phyloP scores from a whole-genome alignment of 2,888 invertebrate genomes.

The Camponotus fellah region DNA sequence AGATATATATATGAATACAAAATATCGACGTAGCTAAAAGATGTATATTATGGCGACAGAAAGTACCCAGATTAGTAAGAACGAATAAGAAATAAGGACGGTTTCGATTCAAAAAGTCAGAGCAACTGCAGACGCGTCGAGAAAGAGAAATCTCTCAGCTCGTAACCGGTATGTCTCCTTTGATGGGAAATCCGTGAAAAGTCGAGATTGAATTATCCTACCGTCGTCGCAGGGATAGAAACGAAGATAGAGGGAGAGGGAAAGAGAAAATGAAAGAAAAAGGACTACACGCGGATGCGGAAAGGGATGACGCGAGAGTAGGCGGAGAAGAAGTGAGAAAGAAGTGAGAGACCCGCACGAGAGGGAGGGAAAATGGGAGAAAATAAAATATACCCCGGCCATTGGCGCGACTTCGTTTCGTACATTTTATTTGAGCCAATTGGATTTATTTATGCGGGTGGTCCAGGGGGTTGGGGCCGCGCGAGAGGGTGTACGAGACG shows the following conservation, averaged over 20 bases:
- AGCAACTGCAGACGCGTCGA: conserved; percentile 48
- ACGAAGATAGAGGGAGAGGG: conserved; percentile 40
- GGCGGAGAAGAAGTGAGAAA: conserved; percentile 46
- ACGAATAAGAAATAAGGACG: conserved; percentile 50
- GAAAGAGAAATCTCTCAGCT: conserved; percentile 66
- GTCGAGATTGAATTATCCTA: conserved; percentile 77
- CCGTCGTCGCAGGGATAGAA: conserved; percentile 60
- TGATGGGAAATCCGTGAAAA: conserved; percentile 77
- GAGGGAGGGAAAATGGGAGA: conserved; percentile 68
- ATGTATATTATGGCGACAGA: conserved; percentile 21
- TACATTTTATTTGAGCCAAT: conserved; percentile 81
- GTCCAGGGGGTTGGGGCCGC: conserved; percentile 61
- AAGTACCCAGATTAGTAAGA: conserved; percentile 21
- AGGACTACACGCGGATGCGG: conserved; percentile 24
- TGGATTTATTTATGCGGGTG: conserved; percentile 80
- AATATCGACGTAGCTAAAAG: conserved; percentile 23
- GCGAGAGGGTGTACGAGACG: conserved; percentile 68
- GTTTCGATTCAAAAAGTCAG: conserved; percentile 57
- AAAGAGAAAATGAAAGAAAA: conserved; percentile 46
- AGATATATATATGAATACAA: conserved; percentile 29
- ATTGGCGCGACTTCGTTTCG: conserved; percentile 76
- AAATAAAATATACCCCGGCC: conserved; percentile 75
- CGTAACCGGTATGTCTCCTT: conserved; percentile 73
- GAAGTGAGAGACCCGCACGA: conserved; percentile 53
- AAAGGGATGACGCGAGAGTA: conserved; percentile 40